phyloP scores from a whole-genome alignment of 2,888 invertebrate species.

The Chymomyza amoena region DNA sequence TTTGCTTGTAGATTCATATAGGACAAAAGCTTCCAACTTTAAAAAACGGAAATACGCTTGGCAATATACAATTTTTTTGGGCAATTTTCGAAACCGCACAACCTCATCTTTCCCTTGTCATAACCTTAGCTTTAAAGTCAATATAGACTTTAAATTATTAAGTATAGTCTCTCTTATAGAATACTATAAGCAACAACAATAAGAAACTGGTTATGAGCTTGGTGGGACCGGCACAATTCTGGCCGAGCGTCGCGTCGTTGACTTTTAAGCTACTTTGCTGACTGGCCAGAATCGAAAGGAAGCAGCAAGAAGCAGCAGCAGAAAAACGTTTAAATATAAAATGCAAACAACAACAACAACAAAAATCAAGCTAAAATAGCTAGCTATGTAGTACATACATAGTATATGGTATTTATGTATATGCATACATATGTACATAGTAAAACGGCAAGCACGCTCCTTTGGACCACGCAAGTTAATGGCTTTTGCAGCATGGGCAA shows the following conservation, averaged over 20 bases:
- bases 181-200: background rate
- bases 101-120: too few relatives aligned
- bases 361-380: background rate
- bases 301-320: slow-evolving; percentile 8
- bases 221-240: slow-evolving; percentile 47
- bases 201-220: slow-evolving; percentile 52
- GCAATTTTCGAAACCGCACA: too few relatives aligned
- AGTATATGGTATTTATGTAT: too few relatives aligned
- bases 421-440: background rate
- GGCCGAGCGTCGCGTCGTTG: slow-evolving; percentile 3
- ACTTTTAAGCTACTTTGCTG: slow-evolving; percentile 3
- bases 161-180: background rate
- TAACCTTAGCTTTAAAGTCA: too few relatives aligned
- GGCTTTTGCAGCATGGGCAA: slow-evolving; percentile 33
- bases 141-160: too few relatives aligned
- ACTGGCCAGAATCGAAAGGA: slow-evolving; percentile 22
- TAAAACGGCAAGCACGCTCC: slow-evolving; percentile 1
- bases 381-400: too few relatives aligned
- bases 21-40: too few relatives aligned
- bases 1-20: too few relatives aligned
- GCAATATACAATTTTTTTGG: too few relatives aligned
- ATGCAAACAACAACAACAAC: background rate
- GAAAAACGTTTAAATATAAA: background rate
- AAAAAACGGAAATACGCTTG: too few relatives aligned
- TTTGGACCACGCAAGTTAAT: slow-evolving; percentile 7